Percentiles rank a stretch among this genome's conserved stretches.
Conservation (phyloP, 2,888 invertebrate species). For the Amphiduros pacificus region DNA sequence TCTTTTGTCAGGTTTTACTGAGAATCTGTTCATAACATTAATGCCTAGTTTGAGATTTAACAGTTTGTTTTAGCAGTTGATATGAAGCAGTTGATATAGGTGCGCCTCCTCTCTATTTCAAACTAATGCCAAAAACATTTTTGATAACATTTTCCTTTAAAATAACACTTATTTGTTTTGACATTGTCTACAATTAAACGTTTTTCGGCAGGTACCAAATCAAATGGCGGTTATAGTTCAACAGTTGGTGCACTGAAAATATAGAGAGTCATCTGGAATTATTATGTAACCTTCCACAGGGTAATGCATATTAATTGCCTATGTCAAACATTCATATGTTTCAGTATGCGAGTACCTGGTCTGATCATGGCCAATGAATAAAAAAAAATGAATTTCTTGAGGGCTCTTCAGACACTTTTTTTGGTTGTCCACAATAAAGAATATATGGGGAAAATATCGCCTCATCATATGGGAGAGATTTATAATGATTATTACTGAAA, state of each 20-base stretch:
- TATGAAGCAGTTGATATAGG: slow-evolving; percentile 13
- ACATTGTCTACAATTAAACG: slow-evolving; percentile 26
- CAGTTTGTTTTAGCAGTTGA: slow-evolving; percentile 1
- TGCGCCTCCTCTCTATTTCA: slow-evolving; percentile 24
- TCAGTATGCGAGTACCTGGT: too few relatives aligned
- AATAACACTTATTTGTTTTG: slow-evolving; percentile 22
- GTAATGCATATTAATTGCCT: slow-evolving; percentile 22
- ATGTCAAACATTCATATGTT: slow-evolving; percentile 27
- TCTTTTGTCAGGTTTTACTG: slow-evolving; percentile 21
- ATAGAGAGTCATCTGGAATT: slow-evolving; percentile 31
- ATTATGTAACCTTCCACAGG: slow-evolving; percentile 26
- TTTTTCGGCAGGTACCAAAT: slow-evolving; percentile 27
- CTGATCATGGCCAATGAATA: slow-evolving; percentile 23
- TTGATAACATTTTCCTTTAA: slow-evolving; percentile 31
- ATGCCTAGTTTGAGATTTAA: background rate
- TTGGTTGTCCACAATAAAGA: slow-evolving; percentile 30
- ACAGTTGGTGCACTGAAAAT: slow-evolving; percentile 13
- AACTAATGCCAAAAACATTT: slow-evolving; percentile 26
- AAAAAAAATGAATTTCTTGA: slow-evolving; percentile 2
- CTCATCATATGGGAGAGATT: slow-evolving; percentile 31
- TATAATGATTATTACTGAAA: slow-evolving; percentile 29
- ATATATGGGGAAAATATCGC: slow-evolving; percentile 29
- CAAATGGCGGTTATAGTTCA: background rate
- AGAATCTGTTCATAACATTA: slow-evolving; percentile 20
- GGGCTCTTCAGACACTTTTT: too few relatives aligned